phyloP scores from a whole-genome alignment of 2,113 vertebrate species.

The Neoarius graeffei region DNA sequence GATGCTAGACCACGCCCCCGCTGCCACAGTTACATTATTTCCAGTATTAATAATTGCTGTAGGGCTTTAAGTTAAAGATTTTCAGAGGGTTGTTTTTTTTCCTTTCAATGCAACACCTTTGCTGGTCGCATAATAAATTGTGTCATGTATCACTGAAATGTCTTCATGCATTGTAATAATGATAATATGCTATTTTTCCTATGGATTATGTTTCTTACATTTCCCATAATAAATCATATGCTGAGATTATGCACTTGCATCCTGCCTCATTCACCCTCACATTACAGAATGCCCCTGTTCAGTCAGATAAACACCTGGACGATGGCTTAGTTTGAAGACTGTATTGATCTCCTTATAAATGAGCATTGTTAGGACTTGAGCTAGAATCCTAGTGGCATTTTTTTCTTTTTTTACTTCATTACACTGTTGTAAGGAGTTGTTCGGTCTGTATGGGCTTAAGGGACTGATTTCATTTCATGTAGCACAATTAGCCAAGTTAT shows the following conservation, averaged over 20 bases:
- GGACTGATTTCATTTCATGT: conserved; percentile 40
- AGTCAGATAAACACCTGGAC: not conserved
- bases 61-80: too few relatives aligned
- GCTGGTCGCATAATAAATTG: not conserved
- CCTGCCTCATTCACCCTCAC: not conserved
- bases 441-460: conserved; percentile 19
- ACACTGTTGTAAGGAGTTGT: conserved; percentile 8
- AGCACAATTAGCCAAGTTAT: conserved; percentile 22
- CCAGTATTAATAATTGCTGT: not conserved
- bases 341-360: conserved; percentile 36
- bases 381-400: not conserved
- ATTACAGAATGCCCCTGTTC: not conserved
- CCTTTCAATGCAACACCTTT: not conserved
- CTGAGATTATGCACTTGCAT: not conserved
- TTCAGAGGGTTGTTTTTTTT: too few relatives aligned
- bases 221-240: not conserved
- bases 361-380: conserved; percentile 26
- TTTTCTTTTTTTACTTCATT: not conserved
- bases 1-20: too few relatives aligned
- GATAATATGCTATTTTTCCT: not conserved
- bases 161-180: not conserved
- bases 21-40: not conserved
- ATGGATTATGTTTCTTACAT: not conserved
- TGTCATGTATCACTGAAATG: not conserved
- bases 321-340: not conserved